These are phyloP conservation scores for Allacma fusca DNA, from an alignment of 2,888 invertebrate species.

Conservation along the genomic window DNA sequence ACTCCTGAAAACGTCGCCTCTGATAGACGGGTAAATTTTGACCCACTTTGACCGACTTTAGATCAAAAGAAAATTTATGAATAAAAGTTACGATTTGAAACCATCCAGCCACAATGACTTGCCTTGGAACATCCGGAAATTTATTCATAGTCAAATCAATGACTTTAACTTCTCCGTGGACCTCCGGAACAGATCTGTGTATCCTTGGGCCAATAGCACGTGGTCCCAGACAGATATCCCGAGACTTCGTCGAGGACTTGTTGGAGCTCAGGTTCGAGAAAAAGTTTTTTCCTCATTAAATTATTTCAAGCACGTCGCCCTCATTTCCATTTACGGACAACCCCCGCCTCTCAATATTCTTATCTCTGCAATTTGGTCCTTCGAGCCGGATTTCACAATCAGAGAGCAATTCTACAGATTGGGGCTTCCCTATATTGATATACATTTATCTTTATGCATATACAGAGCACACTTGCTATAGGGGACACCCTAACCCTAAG, in stretches of 20 bases:
- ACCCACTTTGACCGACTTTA: too few species aligned
- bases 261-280: conserved; percentile 67
- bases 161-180: conserved; percentile 62
- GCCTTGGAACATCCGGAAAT: conserved; percentile 63
- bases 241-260: conserved; percentile 64
- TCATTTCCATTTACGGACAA: too few species aligned
- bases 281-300: conserved; percentile 3
- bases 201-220: conserved; percentile 62
- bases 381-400: too few species aligned
- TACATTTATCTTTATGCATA: too few species aligned
- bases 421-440: too few species aligned
- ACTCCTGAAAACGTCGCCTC: conserved; percentile 30
- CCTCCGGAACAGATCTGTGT: conserved; percentile 56
- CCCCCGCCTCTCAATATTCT: too few species aligned
- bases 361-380: too few species aligned
- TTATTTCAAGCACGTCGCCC: too few species aligned
- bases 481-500: too few species aligned
- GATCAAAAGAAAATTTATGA: too few species aligned
- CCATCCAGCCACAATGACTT: conserved; percentile 63
- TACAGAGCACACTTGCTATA: too few species aligned
- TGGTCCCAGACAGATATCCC: conserved; percentile 67
- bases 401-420: too few species aligned
- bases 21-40: conserved; percentile 39
- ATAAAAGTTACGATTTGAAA: background rate
- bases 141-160: conserved; percentile 63